Conservation (phyloP, 1,140 invertebrate genomes). For the Ostrea denselamellosa region DNA sequence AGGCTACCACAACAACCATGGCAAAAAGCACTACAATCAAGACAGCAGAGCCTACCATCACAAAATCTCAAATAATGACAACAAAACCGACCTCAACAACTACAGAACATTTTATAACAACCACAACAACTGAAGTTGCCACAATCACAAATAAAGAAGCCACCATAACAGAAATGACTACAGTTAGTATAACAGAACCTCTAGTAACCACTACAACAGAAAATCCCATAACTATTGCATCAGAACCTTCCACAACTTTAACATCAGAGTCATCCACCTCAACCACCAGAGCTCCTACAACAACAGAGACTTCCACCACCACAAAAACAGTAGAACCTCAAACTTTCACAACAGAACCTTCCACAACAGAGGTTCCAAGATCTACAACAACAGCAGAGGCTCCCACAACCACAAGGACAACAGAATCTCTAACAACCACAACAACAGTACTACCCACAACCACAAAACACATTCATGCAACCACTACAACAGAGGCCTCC, state of each 20-base stretch:
- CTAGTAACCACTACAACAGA: background rate
- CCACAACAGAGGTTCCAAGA: no score
- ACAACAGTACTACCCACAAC: background rate
- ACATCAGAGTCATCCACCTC: no score
- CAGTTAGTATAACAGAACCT: background rate
- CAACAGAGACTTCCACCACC: slow-evolving; percentile 3
- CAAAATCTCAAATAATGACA: no score
- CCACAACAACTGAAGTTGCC: background rate
- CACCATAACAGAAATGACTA: background rate
- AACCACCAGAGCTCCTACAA: no score
- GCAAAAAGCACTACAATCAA: background rate
- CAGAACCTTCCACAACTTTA: background rate
- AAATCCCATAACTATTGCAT: background rate
- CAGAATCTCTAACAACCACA: background rate
- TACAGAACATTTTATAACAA: no score
- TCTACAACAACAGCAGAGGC: background rate
- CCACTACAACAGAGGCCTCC: background rate
- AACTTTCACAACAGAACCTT: slow-evolving; percentile 7
- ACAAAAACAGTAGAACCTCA: background rate
- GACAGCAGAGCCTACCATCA: background rate
- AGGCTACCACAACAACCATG: background rate
- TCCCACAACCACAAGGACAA: background rate
- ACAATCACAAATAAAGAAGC: background rate
- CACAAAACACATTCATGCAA: background rate
- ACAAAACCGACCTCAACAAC: no score